Percentiles rank a stretch among this genome's conserved stretches.
Evolutionary conservation across 2,888 invertebrate genomes (phyloP).

Genomic region (Caenorhabditis sp.): DNA sequence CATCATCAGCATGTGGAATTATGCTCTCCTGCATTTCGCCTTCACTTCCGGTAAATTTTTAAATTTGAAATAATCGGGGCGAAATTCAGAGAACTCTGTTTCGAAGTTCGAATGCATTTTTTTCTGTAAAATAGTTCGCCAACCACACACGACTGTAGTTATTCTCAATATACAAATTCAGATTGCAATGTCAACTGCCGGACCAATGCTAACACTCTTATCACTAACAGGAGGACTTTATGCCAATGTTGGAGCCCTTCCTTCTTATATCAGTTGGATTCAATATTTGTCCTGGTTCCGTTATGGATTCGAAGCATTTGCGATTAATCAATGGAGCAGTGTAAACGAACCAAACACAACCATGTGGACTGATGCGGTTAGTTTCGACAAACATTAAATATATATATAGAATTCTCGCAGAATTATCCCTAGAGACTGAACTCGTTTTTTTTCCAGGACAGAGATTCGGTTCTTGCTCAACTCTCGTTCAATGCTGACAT

Average conservation of each 20-base stretch:
- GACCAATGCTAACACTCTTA: constrained; percentile 67
- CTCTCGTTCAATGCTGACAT: constrained; percentile 59
- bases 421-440: no score
- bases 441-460: constrained; percentile 21
- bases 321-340: constrained; percentile 61
- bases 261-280: constrained; percentile 66
- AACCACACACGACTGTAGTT: no score
- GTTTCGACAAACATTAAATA: not conserved
- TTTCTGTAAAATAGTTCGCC: no score
- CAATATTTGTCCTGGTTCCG: constrained; percentile 63
- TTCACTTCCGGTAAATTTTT: constrained; percentile 62
- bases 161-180: no score
- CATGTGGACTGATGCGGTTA: constrained; percentile 26
- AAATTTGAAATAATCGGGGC: not conserved
- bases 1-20: constrained; percentile 60
- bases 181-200: constrained; percentile 58
- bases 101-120: no score
- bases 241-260: constrained; percentile 69
- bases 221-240: constrained; percentile 70
- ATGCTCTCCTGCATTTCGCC: constrained; percentile 67
- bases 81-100: no score
- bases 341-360: constrained; percentile 50
- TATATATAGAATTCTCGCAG: not conserved
- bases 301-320: constrained; percentile 74
- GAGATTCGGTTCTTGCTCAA: constrained; percentile 37